Evolutionary conservation across 2,113 vertebrate species (phyloP), one percentile per base, ranked within the genome.

Genomic region (Ammodytes marinus): DNA sequence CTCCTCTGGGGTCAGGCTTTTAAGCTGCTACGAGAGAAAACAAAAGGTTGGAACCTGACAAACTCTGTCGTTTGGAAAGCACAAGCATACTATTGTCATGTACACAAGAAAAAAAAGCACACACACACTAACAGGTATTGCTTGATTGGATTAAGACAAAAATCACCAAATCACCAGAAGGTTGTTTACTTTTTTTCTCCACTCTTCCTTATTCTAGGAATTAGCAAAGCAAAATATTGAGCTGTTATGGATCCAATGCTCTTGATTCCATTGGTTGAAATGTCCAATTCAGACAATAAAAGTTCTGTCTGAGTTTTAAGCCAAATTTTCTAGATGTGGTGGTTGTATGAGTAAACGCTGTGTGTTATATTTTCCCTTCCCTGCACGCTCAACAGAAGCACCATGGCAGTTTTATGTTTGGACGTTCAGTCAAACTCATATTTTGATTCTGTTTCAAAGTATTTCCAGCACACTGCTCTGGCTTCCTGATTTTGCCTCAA

Each of bases 351-450:
- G 64, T 78, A 57, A 50, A 84, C 7, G 8, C 14, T 46, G 19
- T 73, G 61, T 74, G 69, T 78, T 83, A 43, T 54, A 77, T 83
- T 87, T 87, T 80, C 73, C 69, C 55, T 80, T 72, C 50, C 42
- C 40, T 70, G 71, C 50, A 86, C 45, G 70, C 58, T 69, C 57
- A 88, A 53, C 80, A 88, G 73, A 76, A 72, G 57, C 69, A 83
- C 74, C 63, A 17, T 15, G 63, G 68, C 82, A 70, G 40, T 66
- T 69, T 84, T 86, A 69, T 80, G 63, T 69, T 77, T 80, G 76
- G 68, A 84, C 0, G 15, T 65, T 74, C 5, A 74, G 69, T 74
- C 63, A 63, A 50, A 54, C 46, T 82, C 10, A 69, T 59, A 77
- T 70, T 89, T 74, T 73, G 39, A 61, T 42, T 40, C 42, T 60